Evolutionary conservation across 2,113 vertebrate species (phyloP).

Genomic region (Tragulus kanchil): DNA sequence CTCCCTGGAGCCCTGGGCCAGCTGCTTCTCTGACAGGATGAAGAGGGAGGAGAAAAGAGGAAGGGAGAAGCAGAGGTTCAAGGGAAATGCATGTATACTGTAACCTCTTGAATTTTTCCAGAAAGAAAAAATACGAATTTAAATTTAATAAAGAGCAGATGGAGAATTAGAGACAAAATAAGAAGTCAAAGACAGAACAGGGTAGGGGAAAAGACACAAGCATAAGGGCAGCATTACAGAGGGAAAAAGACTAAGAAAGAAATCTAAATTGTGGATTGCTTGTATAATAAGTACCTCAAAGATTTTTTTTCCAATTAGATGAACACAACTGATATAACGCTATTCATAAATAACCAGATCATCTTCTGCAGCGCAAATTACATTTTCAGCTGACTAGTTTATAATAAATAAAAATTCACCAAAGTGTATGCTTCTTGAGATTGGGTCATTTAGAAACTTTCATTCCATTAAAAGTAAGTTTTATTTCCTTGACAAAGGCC

Average conservation of each 20-base stretch:
- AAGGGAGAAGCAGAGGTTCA: neutral
- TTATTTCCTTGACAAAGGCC: constrained; percentile 78
- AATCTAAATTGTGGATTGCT: neutral
- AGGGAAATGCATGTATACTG: neutral
- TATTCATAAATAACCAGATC: constrained; percentile 76
- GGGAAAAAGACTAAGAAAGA: neutral
- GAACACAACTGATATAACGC: constrained; percentile 52
- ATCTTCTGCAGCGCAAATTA: constrained; percentile 62
- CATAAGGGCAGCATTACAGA: neutral
- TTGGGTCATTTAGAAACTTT: constrained; percentile 78
- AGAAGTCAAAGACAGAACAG: neutral
- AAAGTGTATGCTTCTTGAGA: constrained; percentile 67
- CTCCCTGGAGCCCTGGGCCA: neutral
- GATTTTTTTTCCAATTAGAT: constrained; percentile 62
- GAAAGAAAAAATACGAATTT: neutral
- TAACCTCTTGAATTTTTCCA: neutral
- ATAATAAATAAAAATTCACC: constrained; percentile 79
- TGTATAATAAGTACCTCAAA: neutral
- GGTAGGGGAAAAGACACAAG: neutral
- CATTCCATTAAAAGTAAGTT: constrained; percentile 80
- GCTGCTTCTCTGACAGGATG: neutral
- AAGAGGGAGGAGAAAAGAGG: neutral
- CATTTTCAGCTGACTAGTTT: constrained; percentile 72
- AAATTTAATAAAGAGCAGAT: neutral
- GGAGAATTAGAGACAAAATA: neutral